Base-by-base conservation (phyloP, 2,888 invertebrate genomes). In the Graphium colonna region DNA sequence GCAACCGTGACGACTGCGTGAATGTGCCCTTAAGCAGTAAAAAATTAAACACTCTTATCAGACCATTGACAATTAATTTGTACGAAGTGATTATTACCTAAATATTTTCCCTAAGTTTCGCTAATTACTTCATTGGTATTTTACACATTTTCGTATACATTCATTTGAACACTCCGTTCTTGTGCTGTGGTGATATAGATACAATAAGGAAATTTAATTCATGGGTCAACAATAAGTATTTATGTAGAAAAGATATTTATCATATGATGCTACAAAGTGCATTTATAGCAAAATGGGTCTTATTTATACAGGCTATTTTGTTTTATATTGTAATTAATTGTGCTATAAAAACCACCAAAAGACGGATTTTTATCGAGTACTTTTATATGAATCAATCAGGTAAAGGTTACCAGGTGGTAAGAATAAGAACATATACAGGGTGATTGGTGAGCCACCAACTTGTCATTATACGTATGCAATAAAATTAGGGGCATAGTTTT, bases 111-210 rank as follows among this genome's bases (percentile, higher is more conserved):
- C 31, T 18, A 46, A 12, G 18, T 13, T 38, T 46, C 12, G 8
- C 33, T 17, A 18, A 13, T 46, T 38, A 13, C 12, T 38, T 26
- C 9, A 2, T 3, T 2, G 21, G 5, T 21, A 21, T 3, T 21
- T 36, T 36, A 3, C 12, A 36, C 36, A 36, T 21, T 39, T 26
- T 47, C 47, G 47, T 44, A 51, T 51, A 44, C 51, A 51, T 51
- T 51, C 28, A 8, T 36, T 50, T 38, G 43, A 38, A 43, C 12
- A 26, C 18, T 42, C 10, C 21, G 28, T 31, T 17, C 10, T 33
- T 49, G 16, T 17, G 10, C 28, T 13, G 13, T 33, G 33, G 18
- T 16, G 28, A 26, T 1, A 15, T 43, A n/a, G 12, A 42, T 15
- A 13, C 8, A 36, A 12, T 36, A 4, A 12, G 36, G 2, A 12